These are phyloP conservation scores for Mesoclemmys tuberculata DNA, from an alignment of 2,113 vertebrate genomes.

Conservation along the genomic window DNA sequence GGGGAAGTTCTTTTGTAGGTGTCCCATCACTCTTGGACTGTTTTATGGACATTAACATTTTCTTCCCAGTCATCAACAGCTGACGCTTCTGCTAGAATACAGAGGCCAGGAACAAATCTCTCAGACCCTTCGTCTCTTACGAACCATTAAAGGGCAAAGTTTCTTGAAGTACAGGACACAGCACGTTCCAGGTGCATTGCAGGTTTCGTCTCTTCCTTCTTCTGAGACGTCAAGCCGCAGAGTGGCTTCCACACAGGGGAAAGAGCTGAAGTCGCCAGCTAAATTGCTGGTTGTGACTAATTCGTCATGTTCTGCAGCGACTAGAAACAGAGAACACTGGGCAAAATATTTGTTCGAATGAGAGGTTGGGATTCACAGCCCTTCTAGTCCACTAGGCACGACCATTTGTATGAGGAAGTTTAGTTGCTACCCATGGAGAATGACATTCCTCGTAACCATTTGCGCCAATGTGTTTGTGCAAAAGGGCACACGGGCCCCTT, in stretches of 20 bases:
- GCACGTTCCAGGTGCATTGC: too few relatives aligned
- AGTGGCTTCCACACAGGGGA: neutral
- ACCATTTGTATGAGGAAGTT: neutral
- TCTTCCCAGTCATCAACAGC: neutral
- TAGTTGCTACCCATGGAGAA: too few relatives aligned
- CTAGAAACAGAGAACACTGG: neutral
- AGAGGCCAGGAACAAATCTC: neutral
- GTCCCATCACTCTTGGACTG: too few relatives aligned
- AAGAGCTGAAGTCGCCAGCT: neutral
- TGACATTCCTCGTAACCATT: too few relatives aligned
- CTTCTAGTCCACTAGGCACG: neutral
- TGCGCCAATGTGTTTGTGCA: neutral
- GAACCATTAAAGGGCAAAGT: accelerated
- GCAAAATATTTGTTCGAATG: accelerated
- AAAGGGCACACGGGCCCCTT: neutral
- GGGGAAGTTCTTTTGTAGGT: neutral
- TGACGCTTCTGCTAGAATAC: neutral
- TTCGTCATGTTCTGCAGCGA: neutral
- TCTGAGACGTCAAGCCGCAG: neutral
- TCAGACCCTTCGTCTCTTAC: neutral
- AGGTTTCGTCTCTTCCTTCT: neutral
- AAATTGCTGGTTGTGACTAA: neutral
- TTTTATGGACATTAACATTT: neutral
- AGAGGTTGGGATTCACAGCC: neutral
- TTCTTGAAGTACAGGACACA: neutral